phyloP scores from a whole-genome alignment of 2,113 vertebrate genomes.

The Neolamprologus tretocephalus region DNA sequence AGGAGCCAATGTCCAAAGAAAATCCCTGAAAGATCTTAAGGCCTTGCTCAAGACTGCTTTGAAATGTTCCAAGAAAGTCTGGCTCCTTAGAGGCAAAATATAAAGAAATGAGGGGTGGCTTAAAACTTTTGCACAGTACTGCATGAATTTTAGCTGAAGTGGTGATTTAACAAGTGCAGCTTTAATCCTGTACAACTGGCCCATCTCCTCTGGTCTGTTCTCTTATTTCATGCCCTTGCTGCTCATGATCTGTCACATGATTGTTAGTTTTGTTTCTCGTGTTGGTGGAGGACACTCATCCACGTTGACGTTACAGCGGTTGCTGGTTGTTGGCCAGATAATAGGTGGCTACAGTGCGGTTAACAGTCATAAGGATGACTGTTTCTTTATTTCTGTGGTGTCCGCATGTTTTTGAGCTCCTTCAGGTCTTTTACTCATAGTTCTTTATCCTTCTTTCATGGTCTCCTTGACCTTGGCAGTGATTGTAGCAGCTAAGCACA shows the following conservation, averaged over 20 bases:
- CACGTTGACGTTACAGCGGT: slow-evolving; percentile 28
- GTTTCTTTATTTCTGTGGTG: not conserved
- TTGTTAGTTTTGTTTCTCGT: not conserved
- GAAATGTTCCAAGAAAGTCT: not conserved
- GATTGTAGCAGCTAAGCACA: slow-evolving; percentile 40
- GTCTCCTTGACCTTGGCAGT: slow-evolving; percentile 61
- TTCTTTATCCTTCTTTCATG: not conserved
- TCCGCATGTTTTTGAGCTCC: not conserved
- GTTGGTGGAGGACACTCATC: slow-evolving; percentile 1
- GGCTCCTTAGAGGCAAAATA: not conserved
- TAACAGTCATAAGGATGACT: slow-evolving; percentile 22
- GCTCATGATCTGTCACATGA: not conserved
- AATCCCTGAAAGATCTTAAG: not conserved
- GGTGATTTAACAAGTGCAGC: not conserved
- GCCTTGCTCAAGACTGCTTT: not conserved
- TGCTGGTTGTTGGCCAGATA: slow-evolving; percentile 20
- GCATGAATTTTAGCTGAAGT: not conserved
- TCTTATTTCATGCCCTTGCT: not conserved
- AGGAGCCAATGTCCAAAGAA: not conserved
- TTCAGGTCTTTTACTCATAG: not conserved
- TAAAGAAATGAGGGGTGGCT: not conserved
- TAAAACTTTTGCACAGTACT: not conserved
- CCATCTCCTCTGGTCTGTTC: not conserved
- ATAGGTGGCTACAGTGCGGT: slow-evolving; percentile 16
- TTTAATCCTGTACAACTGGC: not conserved